A percentile compares a stretch with the other conserved stretches of the same genome.
Evolutionary conservation across 2,797 vertebrate genomes (phyloP).

Genomic region (Sebastes oblongus): DNA sequence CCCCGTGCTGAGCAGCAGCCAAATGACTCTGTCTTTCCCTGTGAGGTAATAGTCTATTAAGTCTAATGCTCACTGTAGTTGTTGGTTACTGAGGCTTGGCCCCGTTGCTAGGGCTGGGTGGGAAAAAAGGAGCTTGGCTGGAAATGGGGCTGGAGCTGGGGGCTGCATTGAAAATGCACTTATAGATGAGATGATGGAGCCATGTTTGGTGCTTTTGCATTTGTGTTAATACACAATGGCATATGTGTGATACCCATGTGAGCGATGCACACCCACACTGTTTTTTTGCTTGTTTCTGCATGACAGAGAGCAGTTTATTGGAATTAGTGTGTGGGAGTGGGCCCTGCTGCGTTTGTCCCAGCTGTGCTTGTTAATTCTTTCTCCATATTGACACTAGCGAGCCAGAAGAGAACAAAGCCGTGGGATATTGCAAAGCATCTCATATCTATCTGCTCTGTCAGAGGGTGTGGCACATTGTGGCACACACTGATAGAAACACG

Average conservation of each 20-base stretch:
- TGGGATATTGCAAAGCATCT: constrained; percentile 40
- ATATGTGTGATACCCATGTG: background rate
- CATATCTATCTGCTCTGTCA: constrained; percentile 26
- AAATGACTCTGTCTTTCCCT: constrained; percentile 77
- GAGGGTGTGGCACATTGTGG: constrained; percentile 48
- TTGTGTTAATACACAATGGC: constrained; percentile 25
- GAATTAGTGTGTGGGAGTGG: constrained; percentile 44
- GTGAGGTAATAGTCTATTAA: constrained; percentile 80
- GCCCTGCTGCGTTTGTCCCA: constrained; percentile 52
- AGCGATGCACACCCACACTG: background rate
- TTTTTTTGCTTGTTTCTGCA: constrained; percentile 26
- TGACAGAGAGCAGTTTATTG: constrained; percentile 41
- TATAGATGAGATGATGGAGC: constrained; percentile 29
- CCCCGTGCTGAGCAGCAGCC: constrained; percentile 66
- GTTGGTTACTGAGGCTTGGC: constrained; percentile 62
- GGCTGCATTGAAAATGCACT: constrained; percentile 14
- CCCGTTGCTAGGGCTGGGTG: constrained; percentile 51
- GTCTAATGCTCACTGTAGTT: constrained; percentile 64
- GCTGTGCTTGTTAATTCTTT: constrained; percentile 70
- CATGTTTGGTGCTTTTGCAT: constrained; percentile 4
- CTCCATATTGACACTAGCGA: constrained; percentile 51
- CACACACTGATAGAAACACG: constrained; percentile 14
- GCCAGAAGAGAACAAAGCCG: constrained; percentile 35
- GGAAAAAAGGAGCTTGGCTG: constrained; percentile 42
- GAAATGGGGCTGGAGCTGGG: constrained; percentile 38